phyloP scores from a whole-genome alignment of 2,113 vertebrate species.

The Gymnorhina tibicen region DNA sequence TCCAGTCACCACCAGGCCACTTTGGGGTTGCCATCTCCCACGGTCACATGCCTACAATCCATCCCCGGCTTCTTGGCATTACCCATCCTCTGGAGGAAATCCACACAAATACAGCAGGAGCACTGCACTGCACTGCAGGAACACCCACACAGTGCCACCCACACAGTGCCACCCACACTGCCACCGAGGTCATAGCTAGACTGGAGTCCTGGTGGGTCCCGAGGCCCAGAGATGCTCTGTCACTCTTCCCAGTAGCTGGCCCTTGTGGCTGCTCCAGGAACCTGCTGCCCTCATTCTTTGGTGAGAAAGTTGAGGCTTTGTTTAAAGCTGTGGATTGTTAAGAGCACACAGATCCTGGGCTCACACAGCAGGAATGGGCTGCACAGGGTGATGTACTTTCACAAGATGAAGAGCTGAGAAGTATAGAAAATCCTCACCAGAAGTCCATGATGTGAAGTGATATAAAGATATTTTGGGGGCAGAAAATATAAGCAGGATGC shows the following conservation, averaged over 20 bases:
- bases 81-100: background rate
- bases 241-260: background rate
- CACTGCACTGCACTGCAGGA: background rate
- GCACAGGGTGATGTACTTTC: background rate
- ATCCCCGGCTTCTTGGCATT: background rate
- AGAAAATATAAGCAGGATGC: background rate
- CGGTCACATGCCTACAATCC: background rate
- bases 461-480: background rate
- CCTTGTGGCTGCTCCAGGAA: background rate
- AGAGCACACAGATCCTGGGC: background rate
- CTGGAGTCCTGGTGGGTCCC: background rate
- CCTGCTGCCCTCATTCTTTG: background rate
- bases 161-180: background rate
- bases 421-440: background rate
- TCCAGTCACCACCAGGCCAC: background rate
- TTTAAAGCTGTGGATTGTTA: background rate
- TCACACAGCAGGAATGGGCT: background rate
- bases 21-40: background rate
- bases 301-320: background rate
- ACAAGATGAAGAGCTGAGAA: background rate
- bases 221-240: background rate
- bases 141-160: background rate
- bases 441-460: background rate
- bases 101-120: fast-evolving
- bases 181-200: background rate